Evolutionary conservation across 2,797 vertebrate species (phyloP).

Genomic region (Oceanodroma leucorhoa): DNA sequence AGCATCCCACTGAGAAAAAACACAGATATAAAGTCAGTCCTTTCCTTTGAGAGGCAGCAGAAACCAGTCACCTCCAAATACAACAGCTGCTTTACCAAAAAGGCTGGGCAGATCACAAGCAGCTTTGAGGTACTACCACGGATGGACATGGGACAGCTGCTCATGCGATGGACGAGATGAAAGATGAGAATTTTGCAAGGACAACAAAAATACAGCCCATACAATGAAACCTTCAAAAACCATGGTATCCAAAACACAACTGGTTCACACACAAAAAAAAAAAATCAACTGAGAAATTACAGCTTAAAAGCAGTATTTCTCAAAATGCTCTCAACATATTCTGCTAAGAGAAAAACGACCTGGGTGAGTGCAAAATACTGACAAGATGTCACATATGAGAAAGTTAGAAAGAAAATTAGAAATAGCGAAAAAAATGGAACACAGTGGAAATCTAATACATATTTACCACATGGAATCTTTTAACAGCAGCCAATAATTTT

Average conservation of each 20-base stretch:
- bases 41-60: not conserved
- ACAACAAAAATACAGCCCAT: not conserved
- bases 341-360: not conserved
- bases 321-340: not conserved
- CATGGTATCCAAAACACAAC: not conserved
- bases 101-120: not conserved
- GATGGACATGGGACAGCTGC: not conserved
- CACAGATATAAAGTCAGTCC: not conserved
- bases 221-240: not conserved
- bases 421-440: not conserved
- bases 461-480: not conserved
- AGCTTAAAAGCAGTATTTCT: not conserved
- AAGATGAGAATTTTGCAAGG: not conserved
- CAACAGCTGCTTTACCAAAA: not conserved
- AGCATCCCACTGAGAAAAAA: not conserved
- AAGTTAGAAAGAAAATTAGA: not conserved
- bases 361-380: not conserved
- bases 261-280: not conserved
- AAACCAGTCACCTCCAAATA: not conserved
- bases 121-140: not conserved
- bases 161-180: not conserved
- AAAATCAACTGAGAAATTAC: not conserved
- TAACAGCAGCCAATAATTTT: not conserved
- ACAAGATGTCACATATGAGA: not conserved
- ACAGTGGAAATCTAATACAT: not conserved